A percentile compares a stretch with the other conserved stretches of the same genome.
Conservation (phyloP, 2,888 invertebrate species). For the Ctenicera cuprea region DNA sequence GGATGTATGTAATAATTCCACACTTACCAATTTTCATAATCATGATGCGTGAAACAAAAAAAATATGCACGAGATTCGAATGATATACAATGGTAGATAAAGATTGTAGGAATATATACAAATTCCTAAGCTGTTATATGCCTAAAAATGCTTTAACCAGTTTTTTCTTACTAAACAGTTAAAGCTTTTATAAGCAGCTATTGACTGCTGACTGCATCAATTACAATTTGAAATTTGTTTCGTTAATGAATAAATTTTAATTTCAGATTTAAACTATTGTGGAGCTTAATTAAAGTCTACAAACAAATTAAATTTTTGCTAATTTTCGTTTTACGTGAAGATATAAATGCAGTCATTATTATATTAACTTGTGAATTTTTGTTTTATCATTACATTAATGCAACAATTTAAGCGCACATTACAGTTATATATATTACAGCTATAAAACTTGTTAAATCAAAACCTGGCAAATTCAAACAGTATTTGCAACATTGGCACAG, state of each 20-base stretch:
- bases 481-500: conserved; percentile 64
- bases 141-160: conserved; percentile 34
- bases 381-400: conserved; percentile 54
- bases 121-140: conserved; percentile 31
- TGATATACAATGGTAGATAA: conserved; percentile 44
- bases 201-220: conserved; percentile 4
- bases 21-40: conserved; percentile 64
- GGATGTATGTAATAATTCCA: conserved; percentile 51
- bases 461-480: conserved; percentile 43
- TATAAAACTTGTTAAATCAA: conserved; percentile 54
- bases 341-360: conserved; percentile 24
- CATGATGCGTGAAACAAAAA: conserved; percentile 66
- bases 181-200: conserved; percentile 27
- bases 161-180: conserved; percentile 19
- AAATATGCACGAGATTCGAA: conserved; percentile 60
- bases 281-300: neutral
- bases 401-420: conserved; percentile 59
- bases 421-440: conserved; percentile 58
- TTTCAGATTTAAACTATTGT: neutral
- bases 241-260: neutral
- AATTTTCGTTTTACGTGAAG: neutral
- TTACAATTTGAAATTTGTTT: no score
- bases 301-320: neutral
- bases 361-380: conserved; percentile 20
- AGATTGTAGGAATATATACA: conserved; percentile 27